These are phyloP conservation scores for Neoniphon sammara DNA, from an alignment of 2,797 vertebrate species.

Conservation along the genomic window DNA sequence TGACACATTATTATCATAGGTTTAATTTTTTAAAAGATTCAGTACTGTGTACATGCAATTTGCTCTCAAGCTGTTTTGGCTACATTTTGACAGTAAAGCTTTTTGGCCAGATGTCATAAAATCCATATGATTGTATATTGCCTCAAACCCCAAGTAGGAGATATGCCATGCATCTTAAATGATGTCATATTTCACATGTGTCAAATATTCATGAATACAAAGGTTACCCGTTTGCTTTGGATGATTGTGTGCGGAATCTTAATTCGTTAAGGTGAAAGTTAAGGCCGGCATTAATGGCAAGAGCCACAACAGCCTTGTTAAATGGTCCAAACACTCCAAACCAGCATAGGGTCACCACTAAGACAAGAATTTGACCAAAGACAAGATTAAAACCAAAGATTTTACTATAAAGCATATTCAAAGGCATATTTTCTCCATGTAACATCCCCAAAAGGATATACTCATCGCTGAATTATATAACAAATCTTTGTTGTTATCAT, in stretches of 20 bases:
- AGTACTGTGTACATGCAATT: slow-evolving; percentile 24
- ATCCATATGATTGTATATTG: slow-evolving; percentile 10
- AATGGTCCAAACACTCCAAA: background rate
- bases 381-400: slow-evolving; percentile 34
- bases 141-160: slow-evolving; percentile 4
- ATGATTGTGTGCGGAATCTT: slow-evolving; percentile 1
- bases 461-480: slow-evolving; percentile 55
- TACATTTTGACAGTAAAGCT: slow-evolving; percentile 23
- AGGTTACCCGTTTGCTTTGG: background rate
- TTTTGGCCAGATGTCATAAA: slow-evolving; percentile 25
- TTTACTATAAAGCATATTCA: slow-evolving; percentile 23
- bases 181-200: slow-evolving; percentile 13
- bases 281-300: background rate
- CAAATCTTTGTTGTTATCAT: slow-evolving; percentile 52
- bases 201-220: slow-evolving; percentile 28
- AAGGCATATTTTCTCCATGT: slow-evolving; percentile 31
- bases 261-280: slow-evolving; percentile 27
- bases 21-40: slow-evolving; percentile 23
- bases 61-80: slow-evolving; percentile 32
- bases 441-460: slow-evolving; percentile 31
- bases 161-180: slow-evolving; percentile 3
- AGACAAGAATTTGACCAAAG: slow-evolving; percentile 15
- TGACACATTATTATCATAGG: slow-evolving; percentile 59
- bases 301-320: background rate
- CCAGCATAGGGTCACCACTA: slow-evolving; percentile 13